Conservation (phyloP, 2,797 vertebrate genomes). For the Gorsachius magnificus region DNA sequence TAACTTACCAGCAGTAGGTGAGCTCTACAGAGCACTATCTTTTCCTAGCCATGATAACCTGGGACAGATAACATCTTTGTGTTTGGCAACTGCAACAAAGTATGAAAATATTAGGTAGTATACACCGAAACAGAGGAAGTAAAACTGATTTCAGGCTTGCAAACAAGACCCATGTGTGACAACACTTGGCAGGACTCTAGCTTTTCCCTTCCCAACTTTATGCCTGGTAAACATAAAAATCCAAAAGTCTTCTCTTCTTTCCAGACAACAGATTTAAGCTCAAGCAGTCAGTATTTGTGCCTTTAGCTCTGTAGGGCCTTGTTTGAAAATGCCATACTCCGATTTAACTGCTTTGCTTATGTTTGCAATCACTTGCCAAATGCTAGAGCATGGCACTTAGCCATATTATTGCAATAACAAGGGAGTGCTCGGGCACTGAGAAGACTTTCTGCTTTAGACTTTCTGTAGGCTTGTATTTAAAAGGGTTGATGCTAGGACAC, state of each 20-base stretch:
- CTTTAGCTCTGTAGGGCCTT: neutral
- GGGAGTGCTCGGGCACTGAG: accelerated
- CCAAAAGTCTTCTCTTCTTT: neutral
- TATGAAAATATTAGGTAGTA: neutral
- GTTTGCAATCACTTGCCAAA: neutral
- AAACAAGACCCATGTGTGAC: neutral
- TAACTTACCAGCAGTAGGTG: neutral
- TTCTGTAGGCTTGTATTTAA: neutral
- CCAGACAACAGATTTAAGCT: neutral
- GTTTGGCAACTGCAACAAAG: neutral
- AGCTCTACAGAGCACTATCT: neutral
- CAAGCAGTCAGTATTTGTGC: neutral
- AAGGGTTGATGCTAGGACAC: neutral
- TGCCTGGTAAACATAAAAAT: neutral
- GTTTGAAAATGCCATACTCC: neutral
- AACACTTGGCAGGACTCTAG: neutral
- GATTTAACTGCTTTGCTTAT: neutral
- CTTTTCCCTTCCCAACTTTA: neutral
- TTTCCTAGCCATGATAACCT: neutral
- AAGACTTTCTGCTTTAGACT: neutral
- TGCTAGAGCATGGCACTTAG: neutral
- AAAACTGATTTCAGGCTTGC: neutral
- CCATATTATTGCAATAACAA: neutral
- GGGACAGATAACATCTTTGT: neutral
- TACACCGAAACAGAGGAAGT: neutral